Evolutionary conservation across 2,797 vertebrate genomes (phyloP).

Genomic region (Cephalopachus bancanus): DNA sequence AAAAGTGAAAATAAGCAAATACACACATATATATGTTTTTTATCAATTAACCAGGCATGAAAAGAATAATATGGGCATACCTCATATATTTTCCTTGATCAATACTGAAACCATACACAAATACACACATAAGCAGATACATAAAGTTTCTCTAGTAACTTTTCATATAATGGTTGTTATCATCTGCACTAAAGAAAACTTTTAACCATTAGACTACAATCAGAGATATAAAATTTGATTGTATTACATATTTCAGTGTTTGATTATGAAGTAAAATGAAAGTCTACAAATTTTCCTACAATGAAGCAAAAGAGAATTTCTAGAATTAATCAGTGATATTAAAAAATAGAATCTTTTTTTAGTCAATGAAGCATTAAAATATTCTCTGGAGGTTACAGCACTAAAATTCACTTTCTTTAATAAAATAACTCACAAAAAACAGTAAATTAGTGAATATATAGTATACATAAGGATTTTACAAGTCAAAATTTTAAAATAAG

Average conservation of each 20-base stretch:
- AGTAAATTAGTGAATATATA: background rate
- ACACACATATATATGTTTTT: background rate
- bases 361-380: constrained; percentile 13
- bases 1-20: background rate
- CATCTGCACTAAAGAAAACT: background rate
- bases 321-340: background rate
- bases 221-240: background rate
- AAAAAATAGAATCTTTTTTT: background rate
- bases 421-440: background rate
- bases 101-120: background rate
- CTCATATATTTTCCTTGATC: background rate
- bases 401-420: background rate
- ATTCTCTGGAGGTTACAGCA: background rate
- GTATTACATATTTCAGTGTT: background rate
- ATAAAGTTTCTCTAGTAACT: background rate
- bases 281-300: background rate
- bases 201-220: constrained; percentile 29
- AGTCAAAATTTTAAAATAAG: background rate
- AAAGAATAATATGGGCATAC: background rate
- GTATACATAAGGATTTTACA: background rate
- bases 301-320: background rate
- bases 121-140: background rate
- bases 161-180: background rate
- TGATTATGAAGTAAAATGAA: background rate
- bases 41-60: background rate